Base-by-base conservation (phyloP, 2,797 vertebrate genomes). In the Microcaecilia unicolor region DNA sequence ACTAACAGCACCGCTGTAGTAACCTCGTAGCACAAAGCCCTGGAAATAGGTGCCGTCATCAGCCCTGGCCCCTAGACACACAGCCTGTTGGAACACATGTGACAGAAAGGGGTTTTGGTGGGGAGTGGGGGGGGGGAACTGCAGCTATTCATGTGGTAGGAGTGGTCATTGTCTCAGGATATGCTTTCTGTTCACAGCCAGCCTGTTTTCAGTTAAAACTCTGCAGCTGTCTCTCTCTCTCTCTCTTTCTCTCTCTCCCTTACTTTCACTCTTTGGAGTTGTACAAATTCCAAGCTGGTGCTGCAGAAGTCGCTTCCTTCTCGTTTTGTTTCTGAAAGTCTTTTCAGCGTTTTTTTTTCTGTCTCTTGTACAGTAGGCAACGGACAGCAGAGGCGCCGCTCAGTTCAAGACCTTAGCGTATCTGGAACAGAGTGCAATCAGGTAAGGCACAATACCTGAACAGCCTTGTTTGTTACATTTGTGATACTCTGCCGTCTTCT, bases 331-430 rank as follows among this genome's bases (percentile, higher is more conserved):
- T 49, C 34, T 57, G 47, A 68, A 34, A 50, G 47, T 60, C 61
- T 63, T 72, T 67, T 76, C 58, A 64, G 44, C 62, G 43, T 45
- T 69, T 68, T 58, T 46, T 46, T 72, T 55, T 43, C 49, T 48
- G 50, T 69, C 58, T 69, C 42, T 41, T 37, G 44, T 41, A 58
- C 74, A 84, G 82, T 88, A 76, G 82, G 87, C 56, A 92, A 87
- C 34, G 93, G 94, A 43, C 70, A 91, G 37, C 91, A 93, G 76
- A 89, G 96, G 72, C 91, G 92, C 29, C 91, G 89, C 67, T 99
- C 96, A 37, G 85, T 98, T 48, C 96, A 99, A 80, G 96, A 99
- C 57, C 87, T 99, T 46, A 87, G 85, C 18, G 82, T 82, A 53
- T 72, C 91, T 63, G 80, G 84, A 64, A 85, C 86, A 23, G 96